These are phyloP conservation scores for Sarcophaga carnaria DNA, from an alignment of 2,888 invertebrate species.

Conservation along the genomic window DNA sequence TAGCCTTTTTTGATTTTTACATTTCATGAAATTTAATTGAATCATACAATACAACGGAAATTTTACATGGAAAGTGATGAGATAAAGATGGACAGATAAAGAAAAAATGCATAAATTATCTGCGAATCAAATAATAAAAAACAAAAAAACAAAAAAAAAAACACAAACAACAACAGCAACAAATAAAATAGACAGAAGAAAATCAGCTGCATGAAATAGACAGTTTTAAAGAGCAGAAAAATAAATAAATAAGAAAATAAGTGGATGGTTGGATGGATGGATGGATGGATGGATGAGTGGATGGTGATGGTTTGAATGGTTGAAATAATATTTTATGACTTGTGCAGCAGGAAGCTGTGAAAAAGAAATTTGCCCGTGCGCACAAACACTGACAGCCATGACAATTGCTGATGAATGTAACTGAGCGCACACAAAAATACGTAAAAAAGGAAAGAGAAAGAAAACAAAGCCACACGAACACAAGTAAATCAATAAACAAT, in stretches of 20 bases:
- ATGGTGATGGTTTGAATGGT: conserved; percentile 3
- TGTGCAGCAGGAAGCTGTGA: conserved; percentile 68
- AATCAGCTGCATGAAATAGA: conserved; percentile 24
- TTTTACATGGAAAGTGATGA: conserved; percentile 63
- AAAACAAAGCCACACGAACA: background rate
- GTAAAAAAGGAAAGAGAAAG: background rate
- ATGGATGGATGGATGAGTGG: conserved; percentile 2
- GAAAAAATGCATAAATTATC: conserved; percentile 40
- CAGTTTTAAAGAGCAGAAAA: background rate
- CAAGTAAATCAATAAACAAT: too few species aligned
- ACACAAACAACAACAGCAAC: conserved; percentile 23
- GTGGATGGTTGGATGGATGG: conserved; percentile 15
- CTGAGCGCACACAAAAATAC: conserved; percentile 37
- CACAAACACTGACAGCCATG: conserved; percentile 67
- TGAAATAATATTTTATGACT: background rate
- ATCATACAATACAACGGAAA: conserved; percentile 54
- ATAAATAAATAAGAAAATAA: conserved; percentile 62
- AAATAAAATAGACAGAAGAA: conserved; percentile 26
- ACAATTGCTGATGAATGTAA: conserved; percentile 73
- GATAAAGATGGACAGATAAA: conserved; percentile 54
- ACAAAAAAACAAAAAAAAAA: background rate
- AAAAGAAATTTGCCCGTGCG: conserved; percentile 69
- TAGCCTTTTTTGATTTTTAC: background rate
- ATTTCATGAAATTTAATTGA: conserved; percentile 62
- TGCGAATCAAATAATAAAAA: background rate